Conservation (phyloP, 2,797 vertebrate genomes). For the Pangasius sanitwongsei region DNA sequence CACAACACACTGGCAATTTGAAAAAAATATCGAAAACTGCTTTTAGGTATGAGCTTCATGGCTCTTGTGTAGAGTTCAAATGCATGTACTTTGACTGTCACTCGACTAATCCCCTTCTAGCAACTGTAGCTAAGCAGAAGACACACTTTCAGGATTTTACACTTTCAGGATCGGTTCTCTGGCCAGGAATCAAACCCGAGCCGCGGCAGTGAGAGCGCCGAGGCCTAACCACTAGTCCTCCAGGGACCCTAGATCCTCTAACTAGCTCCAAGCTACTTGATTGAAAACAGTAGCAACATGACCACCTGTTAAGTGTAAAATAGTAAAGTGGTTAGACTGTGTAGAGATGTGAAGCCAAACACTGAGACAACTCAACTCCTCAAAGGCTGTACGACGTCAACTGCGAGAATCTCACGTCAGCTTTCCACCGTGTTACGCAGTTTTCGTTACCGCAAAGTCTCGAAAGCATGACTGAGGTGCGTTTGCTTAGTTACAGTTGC, state of each 20-base stretch:
- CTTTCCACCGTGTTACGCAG: not conserved
- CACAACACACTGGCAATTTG: too few species aligned
- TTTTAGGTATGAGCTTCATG: not conserved
- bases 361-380: too few species aligned
- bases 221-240: too few species aligned
- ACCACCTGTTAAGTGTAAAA: too few species aligned
- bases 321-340: not conserved
- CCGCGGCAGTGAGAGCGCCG: too few species aligned
- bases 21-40: not conserved
- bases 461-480: not conserved
- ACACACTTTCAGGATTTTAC: not conserved
- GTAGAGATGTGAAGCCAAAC: not conserved
- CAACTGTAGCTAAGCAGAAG: not conserved
- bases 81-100: not conserved
- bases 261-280: not conserved
- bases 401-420: not conserved
- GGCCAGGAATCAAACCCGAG: too few species aligned
- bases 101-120: not conserved
- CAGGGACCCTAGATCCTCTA: too few species aligned
- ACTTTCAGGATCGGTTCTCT: too few species aligned
- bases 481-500: not conserved
- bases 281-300: not conserved
- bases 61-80: too few species aligned
- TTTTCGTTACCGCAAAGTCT: not conserved
- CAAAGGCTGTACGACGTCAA: not conserved